phyloP scores from a whole-genome alignment of 2,113 vertebrate species.

The Pionites leucogaster region DNA sequence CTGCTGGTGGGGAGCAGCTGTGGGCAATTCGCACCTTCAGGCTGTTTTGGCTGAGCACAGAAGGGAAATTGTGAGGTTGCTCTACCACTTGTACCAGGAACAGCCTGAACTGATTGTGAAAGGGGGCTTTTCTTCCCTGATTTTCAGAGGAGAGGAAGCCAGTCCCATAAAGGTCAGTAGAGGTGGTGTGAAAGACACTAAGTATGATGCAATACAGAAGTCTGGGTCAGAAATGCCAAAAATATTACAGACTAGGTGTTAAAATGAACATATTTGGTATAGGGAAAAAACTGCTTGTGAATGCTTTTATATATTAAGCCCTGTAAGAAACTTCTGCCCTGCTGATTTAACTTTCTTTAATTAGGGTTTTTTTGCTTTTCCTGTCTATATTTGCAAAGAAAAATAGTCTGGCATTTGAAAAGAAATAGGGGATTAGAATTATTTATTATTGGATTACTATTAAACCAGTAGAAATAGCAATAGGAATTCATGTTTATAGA shows the following conservation, averaged over 20 bases:
- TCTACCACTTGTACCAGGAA: neutral
- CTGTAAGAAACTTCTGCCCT: neutral
- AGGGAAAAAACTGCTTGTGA: neutral
- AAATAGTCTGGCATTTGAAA: neutral
- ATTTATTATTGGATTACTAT: constrained; percentile 21
- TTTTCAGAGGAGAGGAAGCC: neutral
- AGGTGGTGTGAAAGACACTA: neutral
- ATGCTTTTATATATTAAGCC: neutral
- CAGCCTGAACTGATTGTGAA: accelerated
- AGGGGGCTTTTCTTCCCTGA: too few species aligned
- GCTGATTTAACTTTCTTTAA: neutral
- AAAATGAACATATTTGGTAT: neutral
- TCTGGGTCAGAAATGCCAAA: neutral
- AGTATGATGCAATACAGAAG: neutral
- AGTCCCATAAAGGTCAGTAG: neutral
- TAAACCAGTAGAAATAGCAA: neutral
- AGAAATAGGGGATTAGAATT: neutral
- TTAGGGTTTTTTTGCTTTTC: neutral
- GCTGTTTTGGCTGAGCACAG: neutral
- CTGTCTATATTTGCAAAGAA: neutral
- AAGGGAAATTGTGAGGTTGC: neutral
- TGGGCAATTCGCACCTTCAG: neutral
- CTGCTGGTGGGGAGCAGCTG: neutral
- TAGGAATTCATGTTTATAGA: neutral
- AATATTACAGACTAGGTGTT: neutral